These are phyloP conservation scores for Thumatha senex DNA, from an alignment of 2,888 invertebrate species.

Conservation along the genomic window DNA sequence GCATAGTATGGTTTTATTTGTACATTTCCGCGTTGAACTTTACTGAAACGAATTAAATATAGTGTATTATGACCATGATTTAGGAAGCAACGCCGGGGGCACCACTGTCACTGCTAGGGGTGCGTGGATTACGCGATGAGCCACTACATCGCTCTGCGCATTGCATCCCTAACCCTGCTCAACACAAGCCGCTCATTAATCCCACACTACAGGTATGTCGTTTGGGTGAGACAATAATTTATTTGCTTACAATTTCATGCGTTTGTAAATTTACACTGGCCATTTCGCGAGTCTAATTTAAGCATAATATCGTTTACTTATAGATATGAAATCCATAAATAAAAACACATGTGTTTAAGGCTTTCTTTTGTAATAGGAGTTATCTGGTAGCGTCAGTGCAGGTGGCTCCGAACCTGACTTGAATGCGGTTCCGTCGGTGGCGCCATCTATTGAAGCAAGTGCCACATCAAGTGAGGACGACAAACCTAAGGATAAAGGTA, in stretches of 20 bases:
- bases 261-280: too few species aligned
- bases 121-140: constrained; percentile 78
- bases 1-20: too few species aligned
- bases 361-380: constrained; percentile 49
- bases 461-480: constrained; percentile 83
- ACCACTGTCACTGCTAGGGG: constrained; percentile 67
- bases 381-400: constrained; percentile 69
- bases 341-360: too few species aligned
- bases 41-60: too few species aligned
- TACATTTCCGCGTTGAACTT: too few species aligned
- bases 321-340: too few species aligned
- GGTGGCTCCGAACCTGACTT: constrained; percentile 78
- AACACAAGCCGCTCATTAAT: constrained; percentile 64
- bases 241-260: too few species aligned
- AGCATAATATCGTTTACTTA: too few species aligned
- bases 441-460: constrained; percentile 59
- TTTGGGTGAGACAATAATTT: too few species aligned
- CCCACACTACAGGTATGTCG: constrained; percentile 70
- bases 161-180: constrained; percentile 86
- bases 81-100: constrained; percentile 67
- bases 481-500: constrained; percentile 83
- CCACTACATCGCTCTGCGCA: constrained; percentile 90
- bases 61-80: not conserved
- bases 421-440: constrained; percentile 63
- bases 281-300: too few species aligned